Evolutionary conservation across 2,888 invertebrate species (phyloP), one percentile per base, ranked within the genome.

Genomic region (Strigamia transsilvanica): DNA sequence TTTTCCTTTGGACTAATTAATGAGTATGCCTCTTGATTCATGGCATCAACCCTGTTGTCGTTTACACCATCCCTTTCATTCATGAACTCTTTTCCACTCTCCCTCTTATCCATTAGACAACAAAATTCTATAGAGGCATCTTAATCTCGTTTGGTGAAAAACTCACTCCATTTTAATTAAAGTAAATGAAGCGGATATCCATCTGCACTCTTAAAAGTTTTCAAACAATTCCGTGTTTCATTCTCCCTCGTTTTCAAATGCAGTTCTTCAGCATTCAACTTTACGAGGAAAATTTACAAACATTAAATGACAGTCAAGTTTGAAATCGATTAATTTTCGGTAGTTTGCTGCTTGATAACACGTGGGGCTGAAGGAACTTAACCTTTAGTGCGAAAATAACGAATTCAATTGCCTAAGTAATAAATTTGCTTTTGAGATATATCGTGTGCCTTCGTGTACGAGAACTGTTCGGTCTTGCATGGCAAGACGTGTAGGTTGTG

Each of bases 21-120:
- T 73, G 73, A 73, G 73, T 32, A 32, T 73, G 27, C 15, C 73
- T 73, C 73, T 73, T 73, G 73, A 73, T 73, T 73, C 73, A 73
- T 73, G 73, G 32, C 73, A 73, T 73, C 73, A 73, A 73, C 73
- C 73, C 73, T 73, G 73, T 73, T 73, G 73, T 73, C 73, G 73
- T 73, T 73, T 73, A 73, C 73, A 73, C 73, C 73, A 73, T 27
- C 73, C 73, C 73, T 73, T 56, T 73, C 73, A 73, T 73, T 73
- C 73, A 73, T 73, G 73, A 32, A 73, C 73, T 73, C 73, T 73
- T n/a, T 73, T 32, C 73, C 73, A 73, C 73, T 73, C 73, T 73
- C 73, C 23, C 73, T 73, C 73, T 73, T 73, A 73, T 73, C 73
- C 73, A 73, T 73, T 73, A 73, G 73, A 73, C 73, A 73, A 73